Evolutionary conservation across 2,113 vertebrate genomes (phyloP), one percentile per base, ranked within the genome.

Genomic region (Cebidichthys violaceus): DNA sequence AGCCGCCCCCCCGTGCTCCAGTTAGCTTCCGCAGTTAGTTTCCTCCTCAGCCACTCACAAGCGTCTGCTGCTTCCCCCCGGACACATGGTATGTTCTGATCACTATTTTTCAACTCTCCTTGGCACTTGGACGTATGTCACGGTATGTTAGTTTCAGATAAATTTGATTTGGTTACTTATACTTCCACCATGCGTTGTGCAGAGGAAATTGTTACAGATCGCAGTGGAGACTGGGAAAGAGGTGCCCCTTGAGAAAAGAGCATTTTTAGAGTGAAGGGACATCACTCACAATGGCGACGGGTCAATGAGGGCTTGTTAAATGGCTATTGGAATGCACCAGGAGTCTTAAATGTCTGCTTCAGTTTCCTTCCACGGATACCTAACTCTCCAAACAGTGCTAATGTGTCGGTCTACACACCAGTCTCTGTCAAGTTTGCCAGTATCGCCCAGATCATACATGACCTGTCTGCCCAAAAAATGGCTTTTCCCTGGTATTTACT

Each of bases 321-420:
- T 43, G 22, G 47, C 27, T 64, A 57, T 18, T 70, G 65, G 31
- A 86, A 62, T 54, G 27, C 75, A 57, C 45, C 52, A 75, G 33
- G 72, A 57, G 39, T 69, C 67, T 83, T 45, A 27, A 77, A 79
- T 62, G 76, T 84, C 78, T 29, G 60, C 57, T 81, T 60, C 31
- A n/a, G 59, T 39, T 74, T 87, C 11, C 22, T 35, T 76, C 24
- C 31, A 60, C 27, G 22, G 69, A 74, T 31, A 59, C n/a, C 14
- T 17, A 41, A 69, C 15, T 85, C 31, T 67, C 24, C 47, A 77
- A 77, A 61, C 62, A 68, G 45, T 17, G 59, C 39, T 37, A 59
- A 81, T 81, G 41, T 13, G 79, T 77, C 17, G 24, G 41, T 45
- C 55, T 66, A 33, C 43, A 77, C 78, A 70, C 15, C 35, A 29